phyloP scores from a whole-genome alignment of 64 coral and sea anemone genomes.

The Dendronephthya gigantea region DNA sequence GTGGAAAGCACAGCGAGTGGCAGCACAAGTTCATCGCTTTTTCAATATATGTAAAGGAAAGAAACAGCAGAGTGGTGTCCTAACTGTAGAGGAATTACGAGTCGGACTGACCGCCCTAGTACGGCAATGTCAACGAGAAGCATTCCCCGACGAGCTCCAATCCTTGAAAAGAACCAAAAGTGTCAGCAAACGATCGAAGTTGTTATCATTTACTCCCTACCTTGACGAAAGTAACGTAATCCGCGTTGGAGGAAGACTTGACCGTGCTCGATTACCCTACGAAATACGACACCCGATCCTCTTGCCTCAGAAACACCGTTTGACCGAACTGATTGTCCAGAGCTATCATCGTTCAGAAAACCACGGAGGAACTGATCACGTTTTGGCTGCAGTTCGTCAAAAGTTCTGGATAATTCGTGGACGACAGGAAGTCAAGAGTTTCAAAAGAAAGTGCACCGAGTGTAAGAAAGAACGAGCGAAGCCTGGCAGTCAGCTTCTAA shows the following conservation, averaged over 20 bases:
- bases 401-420: constrained; percentile 2
- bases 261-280: background rate
- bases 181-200: background rate
- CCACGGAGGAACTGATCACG: background rate
- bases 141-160: background rate
- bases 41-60: background rate
- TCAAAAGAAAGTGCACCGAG: background rate
- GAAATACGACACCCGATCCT: background rate
- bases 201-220: background rate
- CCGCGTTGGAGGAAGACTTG: background rate
- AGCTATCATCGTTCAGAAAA: background rate
- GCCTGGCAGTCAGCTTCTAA: background rate
- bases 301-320: background rate
- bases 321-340: background rate
- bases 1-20: background rate
- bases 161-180: background rate
- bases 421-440: background rate
- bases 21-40: background rate
- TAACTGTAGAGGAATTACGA: background rate
- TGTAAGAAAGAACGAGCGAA: background rate
- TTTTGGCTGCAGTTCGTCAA: background rate
- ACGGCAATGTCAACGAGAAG: background rate
- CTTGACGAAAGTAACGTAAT: background rate
- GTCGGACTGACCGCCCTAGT: background rate
- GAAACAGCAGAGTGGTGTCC: background rate